A percentile compares a stretch with the other conserved stretches of the same genome.
Conservation (phyloP, 1,140 invertebrate genomes). For the Bombyx mori region DNA sequence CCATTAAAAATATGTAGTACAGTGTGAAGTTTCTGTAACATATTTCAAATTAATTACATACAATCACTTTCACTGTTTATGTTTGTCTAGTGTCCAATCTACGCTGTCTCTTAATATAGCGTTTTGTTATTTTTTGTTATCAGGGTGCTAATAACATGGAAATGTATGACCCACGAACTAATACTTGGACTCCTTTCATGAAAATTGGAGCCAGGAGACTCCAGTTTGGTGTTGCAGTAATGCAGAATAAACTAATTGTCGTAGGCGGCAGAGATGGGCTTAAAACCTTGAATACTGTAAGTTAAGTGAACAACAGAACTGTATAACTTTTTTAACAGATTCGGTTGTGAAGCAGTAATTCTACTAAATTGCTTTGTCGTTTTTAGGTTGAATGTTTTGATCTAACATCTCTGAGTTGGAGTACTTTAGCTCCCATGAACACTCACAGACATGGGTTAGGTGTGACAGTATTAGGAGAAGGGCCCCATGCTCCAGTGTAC, state of each 20-base stretch:
- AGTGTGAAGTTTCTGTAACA: no score
- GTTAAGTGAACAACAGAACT: neutral
- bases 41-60: no score
- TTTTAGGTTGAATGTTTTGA: constrained; percentile 83
- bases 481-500: constrained; percentile 85
- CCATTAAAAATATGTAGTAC: no score
- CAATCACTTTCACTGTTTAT: no score
- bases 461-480: constrained; percentile 84
- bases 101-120: neutral
- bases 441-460: constrained; percentile 93
- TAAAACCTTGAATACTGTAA: constrained; percentile 88
- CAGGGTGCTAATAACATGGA: constrained; percentile 89
- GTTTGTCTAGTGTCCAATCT: neutral
- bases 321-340: constrained; percentile 1
- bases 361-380: neutral
- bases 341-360: neutral
- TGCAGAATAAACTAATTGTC: constrained; percentile 84
- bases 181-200: constrained; percentile 85
- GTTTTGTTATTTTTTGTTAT: constrained; percentile 1
- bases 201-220: constrained; percentile 86
- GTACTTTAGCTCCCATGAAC: constrained; percentile 87
- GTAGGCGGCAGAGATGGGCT: constrained; percentile 94
- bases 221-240: constrained; percentile 91
- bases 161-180: constrained; percentile 87
- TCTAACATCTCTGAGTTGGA: constrained; percentile 84